A percentile compares a stretch with the other conserved stretches of the same genome.
Conservation (phyloP, 2,888 invertebrate genomes). For the Sinentomon sp. region DNA sequence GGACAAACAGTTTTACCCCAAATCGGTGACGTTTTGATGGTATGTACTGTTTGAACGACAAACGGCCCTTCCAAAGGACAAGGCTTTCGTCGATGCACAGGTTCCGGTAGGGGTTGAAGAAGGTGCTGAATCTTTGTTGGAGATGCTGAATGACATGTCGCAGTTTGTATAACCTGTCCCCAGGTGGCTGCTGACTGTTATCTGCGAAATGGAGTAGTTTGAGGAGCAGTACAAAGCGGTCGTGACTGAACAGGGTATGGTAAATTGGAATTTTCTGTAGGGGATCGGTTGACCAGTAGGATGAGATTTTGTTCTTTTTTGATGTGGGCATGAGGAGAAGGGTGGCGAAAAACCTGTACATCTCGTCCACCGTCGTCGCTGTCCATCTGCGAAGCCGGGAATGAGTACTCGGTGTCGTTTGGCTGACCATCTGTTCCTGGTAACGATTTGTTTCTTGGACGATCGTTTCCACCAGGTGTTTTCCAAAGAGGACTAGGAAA, state of each 20-base stretch:
- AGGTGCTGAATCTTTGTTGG: slow-evolving; percentile 5
- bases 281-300: slow-evolving; percentile 7
- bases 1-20: slow-evolving; percentile 11
- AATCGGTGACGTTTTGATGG: slow-evolving; percentile 12
- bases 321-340: slow-evolving; percentile 6
- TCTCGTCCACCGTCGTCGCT: too few relatives aligned
- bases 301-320: slow-evolving; percentile 3
- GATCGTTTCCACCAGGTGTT: too few relatives aligned
- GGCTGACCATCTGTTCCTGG: too few relatives aligned
- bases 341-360: slow-evolving; percentile 1
- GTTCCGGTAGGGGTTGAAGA: slow-evolving; percentile 8
- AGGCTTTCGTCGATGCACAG: slow-evolving; percentile 12
- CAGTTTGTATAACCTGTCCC: slow-evolving; percentile 10
- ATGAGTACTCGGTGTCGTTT: too few relatives aligned
- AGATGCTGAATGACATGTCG: slow-evolving; percentile 9
- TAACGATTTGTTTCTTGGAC: too few relatives aligned
- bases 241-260: not conserved
- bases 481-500: too few relatives aligned
- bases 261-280: too few relatives aligned
- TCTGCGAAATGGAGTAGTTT: slow-evolving; percentile 6
- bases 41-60: slow-evolving; percentile 12
- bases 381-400: too few relatives aligned
- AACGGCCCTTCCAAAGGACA: slow-evolving; percentile 10
- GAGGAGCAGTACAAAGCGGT: not conserved
- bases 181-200: slow-evolving; percentile 4